phyloP scores from a whole-genome alignment of 2,113 vertebrate species.

The Lonchura striata region DNA sequence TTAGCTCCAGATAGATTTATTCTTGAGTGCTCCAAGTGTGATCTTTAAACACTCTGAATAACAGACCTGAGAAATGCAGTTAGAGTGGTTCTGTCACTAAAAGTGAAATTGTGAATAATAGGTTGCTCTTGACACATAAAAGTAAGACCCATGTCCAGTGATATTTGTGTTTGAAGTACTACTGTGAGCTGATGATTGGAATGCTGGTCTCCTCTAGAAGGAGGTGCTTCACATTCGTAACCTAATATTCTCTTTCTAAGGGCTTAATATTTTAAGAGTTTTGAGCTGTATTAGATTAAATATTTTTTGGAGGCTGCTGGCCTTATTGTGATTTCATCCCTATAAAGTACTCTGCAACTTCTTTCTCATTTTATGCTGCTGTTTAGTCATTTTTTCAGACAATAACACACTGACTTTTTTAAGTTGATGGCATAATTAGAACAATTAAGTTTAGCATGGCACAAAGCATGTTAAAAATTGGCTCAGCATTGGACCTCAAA shows the following conservation, averaged over 20 bases:
- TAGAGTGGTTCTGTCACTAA: neutral
- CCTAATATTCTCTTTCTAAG: neutral
- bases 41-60: neutral
- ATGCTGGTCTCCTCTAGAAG: neutral
- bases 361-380: neutral
- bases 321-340: neutral
- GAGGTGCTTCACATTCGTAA: neutral
- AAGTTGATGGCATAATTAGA: neutral
- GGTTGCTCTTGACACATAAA: neutral
- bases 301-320: neutral
- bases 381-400: neutral
- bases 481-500: neutral
- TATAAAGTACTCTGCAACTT: neutral
- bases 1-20: neutral
- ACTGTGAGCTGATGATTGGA: neutral
- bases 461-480: neutral
- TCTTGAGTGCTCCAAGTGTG: neutral
- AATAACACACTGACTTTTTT: neutral
- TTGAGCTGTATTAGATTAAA: neutral
- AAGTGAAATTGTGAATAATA: conserved; percentile 26
- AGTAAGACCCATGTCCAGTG: neutral
- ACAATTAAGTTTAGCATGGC: neutral
- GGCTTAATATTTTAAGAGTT: neutral
- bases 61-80: conserved; percentile 10
- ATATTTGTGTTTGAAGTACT: conserved; percentile 11